A percentile compares a stretch with the other conserved stretches of the same genome.
These are phyloP conservation scores for Panulirus ornatus DNA, from an alignment of 1,140 invertebrate species.

Conservation along the genomic window DNA sequence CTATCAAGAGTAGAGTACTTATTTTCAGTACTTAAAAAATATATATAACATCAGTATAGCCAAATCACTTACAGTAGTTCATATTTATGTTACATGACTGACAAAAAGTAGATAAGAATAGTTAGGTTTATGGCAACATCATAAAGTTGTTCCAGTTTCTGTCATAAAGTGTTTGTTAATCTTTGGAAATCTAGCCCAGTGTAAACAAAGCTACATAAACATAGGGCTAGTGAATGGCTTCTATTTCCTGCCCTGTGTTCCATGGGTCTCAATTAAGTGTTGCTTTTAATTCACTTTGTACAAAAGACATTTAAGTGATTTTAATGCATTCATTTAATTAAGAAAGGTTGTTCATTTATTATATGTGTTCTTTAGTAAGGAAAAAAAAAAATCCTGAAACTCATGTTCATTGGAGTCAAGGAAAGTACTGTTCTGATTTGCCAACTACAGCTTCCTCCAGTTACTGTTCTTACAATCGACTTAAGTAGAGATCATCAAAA, in stretches of 20 bases:
- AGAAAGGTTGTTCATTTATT: constrained; percentile 25
- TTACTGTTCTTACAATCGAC: constrained; percentile 2
- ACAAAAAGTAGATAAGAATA: not conserved
- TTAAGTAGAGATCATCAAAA: constrained; percentile 1
- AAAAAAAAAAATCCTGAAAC: not conserved
- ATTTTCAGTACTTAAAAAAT: constrained; percentile 42
- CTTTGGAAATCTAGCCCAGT: not conserved
- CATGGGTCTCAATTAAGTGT: constrained; percentile 28
- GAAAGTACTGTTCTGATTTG: not conserved
- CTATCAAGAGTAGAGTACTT: constrained; percentile 6
- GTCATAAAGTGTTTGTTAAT: not conserved
- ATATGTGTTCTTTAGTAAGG: not conserved
- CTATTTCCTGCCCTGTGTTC: constrained; percentile 10
- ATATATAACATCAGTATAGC: constrained; percentile 4
- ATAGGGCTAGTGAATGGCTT: constrained; percentile 6
- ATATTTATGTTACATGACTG: constrained; percentile 23
- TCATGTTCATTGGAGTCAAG: constrained; percentile 8
- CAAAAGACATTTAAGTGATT: constrained; percentile 58
- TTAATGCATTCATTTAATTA: constrained; percentile 21
- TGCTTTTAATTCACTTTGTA: constrained; percentile 45
- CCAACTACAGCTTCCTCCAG: constrained; percentile 9
- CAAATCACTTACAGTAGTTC: not conserved
- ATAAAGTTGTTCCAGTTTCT: not conserved
- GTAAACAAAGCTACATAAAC: not conserved
- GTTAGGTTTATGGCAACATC: not conserved